These are phyloP conservation scores for Arctia plantaginis DNA, from an alignment of 2,888 invertebrate species.

Conservation along the genomic window DNA sequence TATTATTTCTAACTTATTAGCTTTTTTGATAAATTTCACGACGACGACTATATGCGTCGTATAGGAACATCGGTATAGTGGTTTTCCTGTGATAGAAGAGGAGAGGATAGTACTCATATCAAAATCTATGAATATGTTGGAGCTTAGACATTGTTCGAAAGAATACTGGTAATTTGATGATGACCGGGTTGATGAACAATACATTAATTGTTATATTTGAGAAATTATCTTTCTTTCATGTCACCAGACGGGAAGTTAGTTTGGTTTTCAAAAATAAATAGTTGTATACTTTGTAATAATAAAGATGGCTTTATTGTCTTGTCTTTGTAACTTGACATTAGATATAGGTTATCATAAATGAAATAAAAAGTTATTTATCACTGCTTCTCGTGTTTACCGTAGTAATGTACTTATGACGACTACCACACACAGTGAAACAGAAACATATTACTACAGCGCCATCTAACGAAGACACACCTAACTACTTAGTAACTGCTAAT, in stretches of 20 bases:
- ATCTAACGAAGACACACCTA: not conserved
- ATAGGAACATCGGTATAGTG: too few relatives aligned
- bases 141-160: too few relatives aligned
- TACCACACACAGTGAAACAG: not conserved
- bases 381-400: not conserved
- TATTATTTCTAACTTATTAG: too few relatives aligned
- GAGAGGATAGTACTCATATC: too few relatives aligned
- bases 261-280: not conserved
- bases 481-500: too few relatives aligned
- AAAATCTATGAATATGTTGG: too few relatives aligned
- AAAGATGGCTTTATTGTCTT: not conserved
- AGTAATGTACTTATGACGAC: not conserved
- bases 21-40: too few relatives aligned
- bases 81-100: too few relatives aligned
- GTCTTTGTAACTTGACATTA: not conserved
- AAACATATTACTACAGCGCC: not conserved
- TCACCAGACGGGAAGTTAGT: not conserved
- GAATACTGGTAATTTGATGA: not conserved
- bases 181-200: not conserved
- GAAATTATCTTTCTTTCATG: not conserved
- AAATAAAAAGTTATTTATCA: constrained; percentile 4
- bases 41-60: too few relatives aligned
- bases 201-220: not conserved
- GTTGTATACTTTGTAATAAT: not conserved
- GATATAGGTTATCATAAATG: not conserved